phyloP scores from a whole-genome alignment of 2,888 invertebrate genomes.

The Anthophora plumipes region DNA sequence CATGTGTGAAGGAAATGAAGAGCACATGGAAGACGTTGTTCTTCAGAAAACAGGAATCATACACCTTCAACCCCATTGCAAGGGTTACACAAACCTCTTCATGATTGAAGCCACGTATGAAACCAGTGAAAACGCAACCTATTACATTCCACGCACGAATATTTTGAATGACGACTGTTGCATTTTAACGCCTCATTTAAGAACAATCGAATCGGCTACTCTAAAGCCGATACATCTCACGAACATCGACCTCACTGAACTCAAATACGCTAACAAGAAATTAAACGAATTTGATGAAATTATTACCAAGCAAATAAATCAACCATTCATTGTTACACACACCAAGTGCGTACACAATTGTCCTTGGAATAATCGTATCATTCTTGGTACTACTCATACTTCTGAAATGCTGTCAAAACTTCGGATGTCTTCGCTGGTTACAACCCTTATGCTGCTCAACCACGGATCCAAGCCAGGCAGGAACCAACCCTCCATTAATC shows the following conservation, averaged over 20 bases:
- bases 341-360: neutral
- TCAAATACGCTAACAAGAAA: conserved; percentile 25
- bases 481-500: neutral
- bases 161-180: conserved; percentile 25
- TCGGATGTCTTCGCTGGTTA: no score
- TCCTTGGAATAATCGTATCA: neutral
- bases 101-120: conserved; percentile 12
- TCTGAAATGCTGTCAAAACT: no score
- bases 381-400: no score
- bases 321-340: conserved; percentile 21
- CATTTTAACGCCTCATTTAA: conserved; percentile 2
- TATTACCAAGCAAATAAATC: conserved; percentile 12
- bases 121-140: conserved; percentile 16
- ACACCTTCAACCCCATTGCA: conserved; percentile 13
- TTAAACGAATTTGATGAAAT: conserved; percentile 23
- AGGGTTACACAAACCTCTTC: neutral
- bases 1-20: conserved; percentile 6
- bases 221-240: conserved; percentile 25
- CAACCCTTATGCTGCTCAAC: no score
- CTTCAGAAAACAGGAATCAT: conserved; percentile 15
- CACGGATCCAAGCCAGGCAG: neutral
- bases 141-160: conserved; percentile 1
- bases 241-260: conserved; percentile 25
- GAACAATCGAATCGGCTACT: conserved; percentile 1
- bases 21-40: conserved; percentile 14